Evolutionary conservation across 2,113 vertebrate species (phyloP), one percentile per base, ranked within the genome.

Genomic region (Gadus macrocephalus): DNA sequence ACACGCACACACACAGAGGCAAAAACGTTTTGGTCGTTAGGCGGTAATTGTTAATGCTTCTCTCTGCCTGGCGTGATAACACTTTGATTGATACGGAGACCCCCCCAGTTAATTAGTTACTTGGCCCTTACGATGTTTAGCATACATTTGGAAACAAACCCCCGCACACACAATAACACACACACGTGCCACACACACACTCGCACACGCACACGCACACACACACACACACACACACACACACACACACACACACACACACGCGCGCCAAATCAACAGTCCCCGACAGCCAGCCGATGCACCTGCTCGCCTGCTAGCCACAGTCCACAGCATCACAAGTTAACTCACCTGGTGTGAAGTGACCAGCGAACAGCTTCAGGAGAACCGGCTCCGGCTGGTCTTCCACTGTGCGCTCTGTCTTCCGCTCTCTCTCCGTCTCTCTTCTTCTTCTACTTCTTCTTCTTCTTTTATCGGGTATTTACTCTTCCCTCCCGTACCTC

Each of bases 301-400:
- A 77, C 75, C 74, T 74, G 25, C 25, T 25, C 25, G 78, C 20
- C 20, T 20, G 20, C 75, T 62, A 0, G 60, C 60, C 58, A 71
- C 56, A 22, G 64, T 64, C 65, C 53, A 75, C 28, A 53, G 35
- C 31, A 63, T 62, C 79, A 66, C 72, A 78, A 83, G 79, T 85
- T 81, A 85, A 92, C 92, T 92, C 89, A 93, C 91, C 90, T 76
- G 85, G 78, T 83, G 76, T 31, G 69, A 35, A 81, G 80, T 77
- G 84, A 70, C 67, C 82, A 64, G 74, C 66, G 63, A 68, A 82
- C 77, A 79, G 81, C 81, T 82, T 75, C 79, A 20, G 20, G 3
- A 14, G 25, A 76, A 66, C 72, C 76, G 79, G 76, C 78, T 76
- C 75, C 15, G 31, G 75, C 53, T 74, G 64, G 73, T 79, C 72